These are phyloP conservation scores for Euwallacea similis DNA, from an alignment of 1,140 invertebrate genomes.

Conservation along the genomic window DNA sequence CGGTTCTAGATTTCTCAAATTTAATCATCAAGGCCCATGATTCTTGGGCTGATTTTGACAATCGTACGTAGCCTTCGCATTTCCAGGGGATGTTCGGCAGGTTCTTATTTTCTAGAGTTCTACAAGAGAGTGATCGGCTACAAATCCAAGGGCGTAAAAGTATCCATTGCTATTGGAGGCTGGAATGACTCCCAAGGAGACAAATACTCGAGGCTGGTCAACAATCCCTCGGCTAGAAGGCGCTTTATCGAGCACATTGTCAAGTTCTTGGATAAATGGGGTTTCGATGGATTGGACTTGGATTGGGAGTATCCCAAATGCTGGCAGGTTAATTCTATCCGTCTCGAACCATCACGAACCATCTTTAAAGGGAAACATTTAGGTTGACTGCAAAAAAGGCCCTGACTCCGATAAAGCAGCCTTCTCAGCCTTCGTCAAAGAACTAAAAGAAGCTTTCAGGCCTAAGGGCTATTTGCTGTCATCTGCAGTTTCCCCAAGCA, in stretches of 20 bases:
- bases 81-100: not conserved
- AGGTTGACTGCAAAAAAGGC: conserved; percentile 75
- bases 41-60: conserved; percentile 87
- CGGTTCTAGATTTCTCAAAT: conserved; percentile 77
- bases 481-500: conserved; percentile 84
- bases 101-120: conserved; percentile 62
- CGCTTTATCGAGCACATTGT: conserved; percentile 75
- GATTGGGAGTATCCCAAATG: conserved; percentile 93
- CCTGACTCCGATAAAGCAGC: conserved; percentile 78
- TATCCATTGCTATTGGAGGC: conserved; percentile 80
- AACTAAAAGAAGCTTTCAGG: conserved; percentile 73
- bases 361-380: not conserved
- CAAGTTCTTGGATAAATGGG: conserved; percentile 77
- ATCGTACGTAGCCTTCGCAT: conserved; percentile 61
- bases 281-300: conserved; percentile 85
- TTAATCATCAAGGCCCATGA: conserved; percentile 81
- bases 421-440: conserved; percentile 72
- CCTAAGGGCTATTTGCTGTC: conserved; percentile 75
- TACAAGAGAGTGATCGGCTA: conserved; percentile 79
- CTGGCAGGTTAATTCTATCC: conserved; percentile 70
- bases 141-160: conserved; percentile 79
- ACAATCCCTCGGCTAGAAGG: conserved; percentile 68
- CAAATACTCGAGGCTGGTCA: conserved; percentile 82
- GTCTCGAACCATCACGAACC: not conserved
- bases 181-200: conserved; percentile 89